Evolutionary conservation across 2,888 invertebrate species (phyloP).

Genomic region (Cephus pygmeus): DNA sequence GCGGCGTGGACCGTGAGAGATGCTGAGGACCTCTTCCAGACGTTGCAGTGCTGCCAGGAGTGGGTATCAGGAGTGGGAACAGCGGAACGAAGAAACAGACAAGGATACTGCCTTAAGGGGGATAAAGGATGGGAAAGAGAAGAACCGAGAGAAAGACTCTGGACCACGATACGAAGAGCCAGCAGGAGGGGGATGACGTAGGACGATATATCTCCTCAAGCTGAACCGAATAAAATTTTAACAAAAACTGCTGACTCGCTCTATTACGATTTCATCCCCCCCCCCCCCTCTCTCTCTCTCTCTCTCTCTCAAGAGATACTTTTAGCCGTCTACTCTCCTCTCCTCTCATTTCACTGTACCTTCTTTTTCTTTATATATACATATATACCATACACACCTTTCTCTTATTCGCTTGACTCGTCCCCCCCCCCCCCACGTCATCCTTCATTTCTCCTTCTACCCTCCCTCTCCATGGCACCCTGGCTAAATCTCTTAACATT

Average conservation of each 20-base stretch:
- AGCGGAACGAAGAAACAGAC: slow-evolving; percentile 11
- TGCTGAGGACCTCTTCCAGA: background rate
- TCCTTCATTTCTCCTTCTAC: background rate
- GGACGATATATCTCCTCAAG: slow-evolving; percentile 47
- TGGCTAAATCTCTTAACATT: background rate
- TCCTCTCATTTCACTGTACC: slow-evolving; percentile 16
- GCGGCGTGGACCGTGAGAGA: background rate
- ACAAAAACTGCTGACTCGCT: slow-evolving; percentile 52
- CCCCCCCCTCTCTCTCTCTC: no score
- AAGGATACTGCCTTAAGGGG: slow-evolving; percentile 18
- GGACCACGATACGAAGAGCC: slow-evolving; percentile 37
- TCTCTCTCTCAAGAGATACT: slow-evolving; percentile 13
- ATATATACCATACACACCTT: background rate
- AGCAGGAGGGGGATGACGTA: slow-evolving; percentile 23
- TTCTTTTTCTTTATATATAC: background rate
- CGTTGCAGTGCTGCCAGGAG: slow-evolving; percentile 4
- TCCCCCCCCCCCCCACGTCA: background rate
- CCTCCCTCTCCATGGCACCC: background rate
- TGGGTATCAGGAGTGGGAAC: slow-evolving; percentile 12
- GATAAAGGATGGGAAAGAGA: slow-evolving; percentile 5
- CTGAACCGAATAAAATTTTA: slow-evolving; percentile 53
- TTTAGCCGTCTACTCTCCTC: slow-evolving; percentile 26
- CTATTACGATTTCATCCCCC: slow-evolving; percentile 35
- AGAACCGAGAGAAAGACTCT: slow-evolving; percentile 10
- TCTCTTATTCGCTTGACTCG: slow-evolving; percentile 10